Conservation (phyloP, 2,888 invertebrate species). For the Cephus sareptanus region DNA sequence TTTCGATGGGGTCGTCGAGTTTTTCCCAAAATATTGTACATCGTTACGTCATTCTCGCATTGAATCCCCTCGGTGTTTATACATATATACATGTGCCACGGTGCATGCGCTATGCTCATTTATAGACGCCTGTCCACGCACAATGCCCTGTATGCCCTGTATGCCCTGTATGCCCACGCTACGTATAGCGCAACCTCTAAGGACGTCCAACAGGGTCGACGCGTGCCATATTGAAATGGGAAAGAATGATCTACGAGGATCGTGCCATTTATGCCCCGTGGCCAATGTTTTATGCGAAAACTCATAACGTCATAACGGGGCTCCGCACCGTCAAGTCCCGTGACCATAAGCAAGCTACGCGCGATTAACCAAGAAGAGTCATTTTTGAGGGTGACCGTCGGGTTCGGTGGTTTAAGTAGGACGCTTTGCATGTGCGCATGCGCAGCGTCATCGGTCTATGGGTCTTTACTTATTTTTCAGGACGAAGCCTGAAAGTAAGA, state of each 20-base stretch:
- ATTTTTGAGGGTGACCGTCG: slow-evolving; percentile 18
- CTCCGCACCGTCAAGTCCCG: slow-evolving; percentile 8
- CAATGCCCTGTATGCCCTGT: not conserved
- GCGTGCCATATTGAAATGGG: slow-evolving; percentile 26
- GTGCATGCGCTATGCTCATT: not conserved
- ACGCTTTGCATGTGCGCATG: not conserved
- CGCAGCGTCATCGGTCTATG: not conserved
- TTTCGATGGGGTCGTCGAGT: not conserved
- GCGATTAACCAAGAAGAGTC: slow-evolving; percentile 21
- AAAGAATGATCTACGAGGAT: slow-evolving; percentile 10
- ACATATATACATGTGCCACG: not conserved
- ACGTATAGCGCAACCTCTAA: not conserved
- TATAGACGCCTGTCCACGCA: not conserved
- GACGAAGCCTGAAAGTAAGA: no score
- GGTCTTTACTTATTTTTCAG: not conserved
- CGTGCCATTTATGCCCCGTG: slow-evolving; percentile 16
- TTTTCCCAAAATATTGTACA: slow-evolving; percentile 7
- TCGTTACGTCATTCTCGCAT: slow-evolving; percentile 9
- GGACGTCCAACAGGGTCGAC: slow-evolving; percentile 14
- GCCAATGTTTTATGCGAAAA: slow-evolving; percentile 14
- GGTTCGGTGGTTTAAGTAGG: not conserved
- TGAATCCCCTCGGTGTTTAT: slow-evolving; percentile 9
- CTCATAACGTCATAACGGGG: slow-evolving; percentile 13
- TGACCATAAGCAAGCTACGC: slow-evolving; percentile 20
- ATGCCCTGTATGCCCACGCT: not conserved